Evolutionary conservation across 2,888 invertebrate species (phyloP), one percentile per base, ranked within the genome.

Genomic region (Tetanocera ferruginea): DNA sequence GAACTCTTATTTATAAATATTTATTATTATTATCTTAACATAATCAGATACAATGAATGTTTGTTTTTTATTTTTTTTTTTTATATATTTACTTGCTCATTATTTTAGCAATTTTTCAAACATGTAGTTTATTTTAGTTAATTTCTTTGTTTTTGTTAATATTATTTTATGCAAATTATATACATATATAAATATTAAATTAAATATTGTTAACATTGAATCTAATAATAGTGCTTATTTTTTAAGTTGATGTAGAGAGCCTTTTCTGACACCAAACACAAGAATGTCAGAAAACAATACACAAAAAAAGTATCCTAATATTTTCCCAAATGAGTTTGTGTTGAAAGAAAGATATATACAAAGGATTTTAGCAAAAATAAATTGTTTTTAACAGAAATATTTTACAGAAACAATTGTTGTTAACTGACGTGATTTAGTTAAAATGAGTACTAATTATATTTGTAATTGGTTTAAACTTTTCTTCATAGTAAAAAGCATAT

Each of bases 111-210:
- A 49, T 73, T 73, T 72, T 62, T 73, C 49, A 73, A 25, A 11
- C 25, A 49, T 31, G 64, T 74, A 66, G 64, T 74, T 51, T 74
- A 74, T 74, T 69, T 66, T 74, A 74, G 74, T 74, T 74, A 74
- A 74, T 74, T 73, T 74, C 52, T 66, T 57, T 74, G 74, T 74
- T 74, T 74, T 74, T 74, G 66, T 74, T 74, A 74, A 66, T 66
- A 64, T 64, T 66, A 74, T 74, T 74, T 52, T 74, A 66, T 66
- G 31, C 23, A 66, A 66, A 52, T 74, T 74, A 74, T 66, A 60
- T 74, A 64, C 62, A 74, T 43, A 43, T 43, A 43, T 43, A 43
- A 43, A 43, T 43, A 43, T 43, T 43, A 43, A 43, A 43, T 43
- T 66, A 31, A 74, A 74, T 66, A 74, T 74, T 74, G 74, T 74